Conservation (phyloP, 2,113 vertebrate genomes). For the Rhizomys pruinosus region DNA sequence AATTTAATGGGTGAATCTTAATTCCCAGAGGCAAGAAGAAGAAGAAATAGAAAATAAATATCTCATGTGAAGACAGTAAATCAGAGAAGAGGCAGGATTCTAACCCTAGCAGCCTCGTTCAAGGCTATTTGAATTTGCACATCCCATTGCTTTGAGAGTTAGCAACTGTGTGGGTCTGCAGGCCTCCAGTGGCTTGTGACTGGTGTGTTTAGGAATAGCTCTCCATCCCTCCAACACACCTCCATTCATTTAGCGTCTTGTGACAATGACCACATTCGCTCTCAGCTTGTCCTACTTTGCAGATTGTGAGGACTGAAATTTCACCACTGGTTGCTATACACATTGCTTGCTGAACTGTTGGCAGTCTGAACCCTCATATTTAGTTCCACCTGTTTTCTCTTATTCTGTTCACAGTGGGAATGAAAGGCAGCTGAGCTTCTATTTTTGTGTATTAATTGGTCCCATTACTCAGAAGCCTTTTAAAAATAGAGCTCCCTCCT, state of each 20-base stretch:
- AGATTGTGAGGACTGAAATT: neutral
- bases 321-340: neutral
- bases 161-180: neutral
- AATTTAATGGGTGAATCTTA: neutral
- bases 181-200: too few species aligned
- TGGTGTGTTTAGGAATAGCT: neutral
- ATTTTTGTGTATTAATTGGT: slow-evolving; percentile 70
- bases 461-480: slow-evolving; percentile 68
- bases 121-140: neutral
- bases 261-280: neutral
- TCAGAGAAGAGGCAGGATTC: neutral
- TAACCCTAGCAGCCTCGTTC: neutral
- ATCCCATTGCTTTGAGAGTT: neutral
- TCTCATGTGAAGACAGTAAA: neutral
- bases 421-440: slow-evolving; percentile 62
- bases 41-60: neutral
- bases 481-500: slow-evolving; percentile 47
- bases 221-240: neutral
- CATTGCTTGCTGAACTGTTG: slow-evolving; percentile 50
- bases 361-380: slow-evolving; percentile 57
- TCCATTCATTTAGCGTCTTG: neutral
- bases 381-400: slow-evolving; percentile 70
- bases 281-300: neutral
- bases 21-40: neutral
- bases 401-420: slow-evolving; percentile 51